Conservation (phyloP, 64 coral and sea anemone species). For the Actinia tenebrosa region DNA sequence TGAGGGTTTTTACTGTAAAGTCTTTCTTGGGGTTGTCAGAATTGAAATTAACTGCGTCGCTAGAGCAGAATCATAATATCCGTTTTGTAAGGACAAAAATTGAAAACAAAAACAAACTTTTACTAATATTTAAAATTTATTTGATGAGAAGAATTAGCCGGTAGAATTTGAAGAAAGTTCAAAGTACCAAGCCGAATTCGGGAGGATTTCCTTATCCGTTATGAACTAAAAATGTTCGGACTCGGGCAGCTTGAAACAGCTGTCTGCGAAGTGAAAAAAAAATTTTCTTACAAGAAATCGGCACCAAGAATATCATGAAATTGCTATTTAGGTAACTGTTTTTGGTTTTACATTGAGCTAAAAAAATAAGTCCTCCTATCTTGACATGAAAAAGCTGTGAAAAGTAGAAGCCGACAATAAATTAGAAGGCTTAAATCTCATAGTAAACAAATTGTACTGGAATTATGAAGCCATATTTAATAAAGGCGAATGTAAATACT, state of each 20-base stretch:
- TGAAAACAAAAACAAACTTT: conserved; percentile 2
- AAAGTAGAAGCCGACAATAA: not conserved
- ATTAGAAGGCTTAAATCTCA: conserved; percentile 11
- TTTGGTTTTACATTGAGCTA: not conserved
- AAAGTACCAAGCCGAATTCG: not conserved
- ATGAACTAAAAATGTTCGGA: not conserved
- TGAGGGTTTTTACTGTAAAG: not conserved
- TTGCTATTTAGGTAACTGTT: not conserved
- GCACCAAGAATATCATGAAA: not conserved
- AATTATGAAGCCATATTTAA: conserved; percentile 6
- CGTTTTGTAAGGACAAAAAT: conserved; percentile 12
- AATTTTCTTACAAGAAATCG: not conserved
- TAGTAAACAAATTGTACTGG: not conserved
- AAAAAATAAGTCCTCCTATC: not conserved
- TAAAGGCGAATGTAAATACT: conserved; percentile 13
- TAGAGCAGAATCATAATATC: conserved; percentile 4
- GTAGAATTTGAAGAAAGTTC: not conserved
- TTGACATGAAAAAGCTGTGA: not conserved
- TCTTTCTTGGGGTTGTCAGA: conserved; percentile 3
- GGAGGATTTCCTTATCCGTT: not conserved
- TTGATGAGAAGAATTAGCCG: not conserved
- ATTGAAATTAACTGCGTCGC: conserved; percentile 3
- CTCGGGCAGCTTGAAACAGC: not conserved
- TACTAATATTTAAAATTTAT: not conserved
- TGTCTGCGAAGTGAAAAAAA: not conserved